Conservation (phyloP, 30 jellyfish, hydroid and myxozoan genomes). For the Turritopsis rubra region DNA sequence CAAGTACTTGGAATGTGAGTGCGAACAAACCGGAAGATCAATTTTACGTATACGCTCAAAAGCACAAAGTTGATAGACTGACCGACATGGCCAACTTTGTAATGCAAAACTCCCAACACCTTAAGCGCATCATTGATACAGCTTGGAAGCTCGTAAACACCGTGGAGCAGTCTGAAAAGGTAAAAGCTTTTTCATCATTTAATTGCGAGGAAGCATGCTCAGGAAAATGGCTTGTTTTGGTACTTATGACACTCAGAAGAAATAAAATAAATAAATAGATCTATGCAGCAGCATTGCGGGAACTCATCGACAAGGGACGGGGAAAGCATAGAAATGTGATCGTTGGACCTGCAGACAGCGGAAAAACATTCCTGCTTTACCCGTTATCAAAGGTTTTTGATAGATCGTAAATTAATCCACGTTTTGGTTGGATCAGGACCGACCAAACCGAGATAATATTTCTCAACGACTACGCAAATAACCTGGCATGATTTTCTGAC, state of each 20-base stretch:
- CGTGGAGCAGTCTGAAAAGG: background rate
- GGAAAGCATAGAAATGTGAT: slow-evolving; percentile 17
- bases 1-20: too few relatives aligned
- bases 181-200: background rate
- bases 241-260: background rate
- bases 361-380: slow-evolving; percentile 10
- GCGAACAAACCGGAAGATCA: background rate
- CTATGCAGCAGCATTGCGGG: background rate
- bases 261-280: background rate
- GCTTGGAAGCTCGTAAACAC: background rate
- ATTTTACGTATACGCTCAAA: background rate
- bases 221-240: background rate
- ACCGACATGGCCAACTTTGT: background rate
- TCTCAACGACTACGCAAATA: background rate
- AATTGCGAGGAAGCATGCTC: too few relatives aligned
- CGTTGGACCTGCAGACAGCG: background rate
- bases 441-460: background rate
- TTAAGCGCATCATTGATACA: background rate
- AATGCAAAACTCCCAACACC: background rate
- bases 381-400: background rate
- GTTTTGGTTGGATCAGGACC: background rate
- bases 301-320: background rate
- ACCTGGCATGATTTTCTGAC: slow-evolving; percentile 6
- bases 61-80: background rate
- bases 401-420: background rate